Evolutionary conservation across 2,113 vertebrate species (phyloP).

Genomic region (Solea solea): DNA sequence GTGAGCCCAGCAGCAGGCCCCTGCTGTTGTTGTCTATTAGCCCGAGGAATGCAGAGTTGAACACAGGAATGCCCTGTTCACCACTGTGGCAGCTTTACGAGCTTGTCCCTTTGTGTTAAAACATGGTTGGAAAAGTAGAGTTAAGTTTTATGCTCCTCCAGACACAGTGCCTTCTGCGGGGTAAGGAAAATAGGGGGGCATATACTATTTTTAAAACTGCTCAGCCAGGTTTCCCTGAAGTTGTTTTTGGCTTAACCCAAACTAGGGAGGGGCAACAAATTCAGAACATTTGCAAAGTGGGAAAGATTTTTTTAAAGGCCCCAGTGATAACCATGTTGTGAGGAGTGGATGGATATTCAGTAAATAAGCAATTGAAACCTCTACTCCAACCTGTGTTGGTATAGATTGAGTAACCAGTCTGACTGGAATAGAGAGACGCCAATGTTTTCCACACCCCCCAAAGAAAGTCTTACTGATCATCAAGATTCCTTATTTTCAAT

Average conservation of each 20-base stretch:
- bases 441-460: conserved; percentile 5
- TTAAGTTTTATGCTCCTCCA: conserved; percentile 24
- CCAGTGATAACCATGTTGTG: conserved; percentile 29
- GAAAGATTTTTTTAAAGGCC: conserved; percentile 41
- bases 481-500: background rate
- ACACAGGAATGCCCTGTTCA: conserved; percentile 75
- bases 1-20: conserved; percentile 46
- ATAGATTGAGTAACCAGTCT: conserved; percentile 23
- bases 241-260: conserved; percentile 46
- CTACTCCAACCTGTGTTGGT: conserved; percentile 2
- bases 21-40: conserved; percentile 77
- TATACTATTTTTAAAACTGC: conserved; percentile 10
- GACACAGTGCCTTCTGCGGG: conserved; percentile 1
- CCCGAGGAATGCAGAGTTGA: conserved; percentile 72
- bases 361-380: conserved; percentile 28
- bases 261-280: conserved; percentile 62
- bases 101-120: conserved; percentile 67
- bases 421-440: conserved; percentile 8
- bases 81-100: conserved; percentile 77
- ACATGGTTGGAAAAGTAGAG: conserved; percentile 41
- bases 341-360: conserved; percentile 13
- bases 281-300: conserved; percentile 41
- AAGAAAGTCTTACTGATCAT: conserved; percentile 4
- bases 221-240: conserved; percentile 35
- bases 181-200: background rate